Conservation (phyloP, 2,888 invertebrate genomes). For the Pyralis farinalis region DNA sequence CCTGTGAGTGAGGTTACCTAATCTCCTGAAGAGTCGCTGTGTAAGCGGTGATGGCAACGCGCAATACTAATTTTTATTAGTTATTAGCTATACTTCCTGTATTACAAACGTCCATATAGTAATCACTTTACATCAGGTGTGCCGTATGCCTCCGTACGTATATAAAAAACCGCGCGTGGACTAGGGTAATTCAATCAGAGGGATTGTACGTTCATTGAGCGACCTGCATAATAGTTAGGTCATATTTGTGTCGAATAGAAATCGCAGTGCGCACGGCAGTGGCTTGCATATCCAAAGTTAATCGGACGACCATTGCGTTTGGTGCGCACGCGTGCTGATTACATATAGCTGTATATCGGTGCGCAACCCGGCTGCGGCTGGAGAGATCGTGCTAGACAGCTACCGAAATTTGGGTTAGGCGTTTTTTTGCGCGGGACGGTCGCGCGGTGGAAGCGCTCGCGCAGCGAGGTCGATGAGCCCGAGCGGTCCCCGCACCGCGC, state of each 20-base stretch:
- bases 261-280: not conserved
- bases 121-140: too few species aligned
- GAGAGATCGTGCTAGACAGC: slow-evolving; percentile 67
- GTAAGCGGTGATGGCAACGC: too few species aligned
- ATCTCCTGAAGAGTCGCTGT: too few species aligned
- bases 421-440: slow-evolving; percentile 63
- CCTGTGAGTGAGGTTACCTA: too few species aligned
- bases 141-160: too few species aligned
- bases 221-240: too few species aligned
- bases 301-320: slow-evolving; percentile 11
- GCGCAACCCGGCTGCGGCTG: slow-evolving; percentile 34
- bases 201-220: too few species aligned
- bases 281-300: not conserved
- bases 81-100: too few species aligned
- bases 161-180: too few species aligned
- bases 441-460: slow-evolving; percentile 42
- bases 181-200: too few species aligned
- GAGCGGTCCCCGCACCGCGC: slow-evolving; percentile 27
- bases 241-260: not conserved
- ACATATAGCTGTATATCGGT: slow-evolving; percentile 32
- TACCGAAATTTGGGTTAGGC: slow-evolving; percentile 76
- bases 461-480: slow-evolving; percentile 67
- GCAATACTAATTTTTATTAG: too few species aligned
- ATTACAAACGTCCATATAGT: too few species aligned
- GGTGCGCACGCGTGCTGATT: slow-evolving; percentile 55